phyloP scores from a whole-genome alignment of 2,888 invertebrate genomes.

The Agrochola lota region DNA sequence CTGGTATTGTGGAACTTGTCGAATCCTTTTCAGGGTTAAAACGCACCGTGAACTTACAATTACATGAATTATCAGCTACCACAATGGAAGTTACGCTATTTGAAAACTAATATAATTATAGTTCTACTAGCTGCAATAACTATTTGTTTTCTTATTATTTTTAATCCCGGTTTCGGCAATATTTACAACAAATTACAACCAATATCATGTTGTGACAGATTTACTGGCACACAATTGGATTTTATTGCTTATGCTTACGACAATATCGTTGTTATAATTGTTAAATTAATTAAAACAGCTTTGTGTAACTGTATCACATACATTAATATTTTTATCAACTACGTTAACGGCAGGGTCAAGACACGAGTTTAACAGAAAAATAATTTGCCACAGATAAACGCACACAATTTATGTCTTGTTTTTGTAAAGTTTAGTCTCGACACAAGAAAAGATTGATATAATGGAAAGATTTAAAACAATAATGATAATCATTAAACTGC shows the following conservation, averaged over 20 bases:
- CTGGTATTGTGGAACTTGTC: background rate
- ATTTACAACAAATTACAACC: constrained; percentile 31
- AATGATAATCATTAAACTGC: constrained; percentile 59
- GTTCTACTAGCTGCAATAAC: background rate
- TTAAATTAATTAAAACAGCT: constrained; percentile 76
- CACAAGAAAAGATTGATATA: constrained; percentile 66
- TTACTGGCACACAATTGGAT: constrained; percentile 47
- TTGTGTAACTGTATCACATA: constrained; percentile 60
- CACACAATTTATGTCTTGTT: constrained; percentile 79
- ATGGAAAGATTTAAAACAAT: constrained; percentile 64
- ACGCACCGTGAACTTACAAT: constrained; percentile 4
- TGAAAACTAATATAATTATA: background rate
- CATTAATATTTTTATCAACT: constrained; percentile 74
- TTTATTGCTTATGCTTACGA: constrained; percentile 54
- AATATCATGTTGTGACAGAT: constrained; percentile 44
- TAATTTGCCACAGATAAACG: constrained; percentile 87
- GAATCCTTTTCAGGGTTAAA: background rate
- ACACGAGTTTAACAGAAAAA: constrained; percentile 85
- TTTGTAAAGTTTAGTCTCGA: constrained; percentile 69
- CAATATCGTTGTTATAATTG: constrained; percentile 67
- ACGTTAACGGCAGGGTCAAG: constrained; percentile 78
- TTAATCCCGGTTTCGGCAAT: constrained; percentile 2
- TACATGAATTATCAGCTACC: background rate
- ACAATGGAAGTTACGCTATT: constrained; percentile 3
- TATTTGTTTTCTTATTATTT: background rate